These are phyloP conservation scores for Rhingia campestris DNA, from an alignment of 2,888 invertebrate species.

Conservation along the genomic window DNA sequence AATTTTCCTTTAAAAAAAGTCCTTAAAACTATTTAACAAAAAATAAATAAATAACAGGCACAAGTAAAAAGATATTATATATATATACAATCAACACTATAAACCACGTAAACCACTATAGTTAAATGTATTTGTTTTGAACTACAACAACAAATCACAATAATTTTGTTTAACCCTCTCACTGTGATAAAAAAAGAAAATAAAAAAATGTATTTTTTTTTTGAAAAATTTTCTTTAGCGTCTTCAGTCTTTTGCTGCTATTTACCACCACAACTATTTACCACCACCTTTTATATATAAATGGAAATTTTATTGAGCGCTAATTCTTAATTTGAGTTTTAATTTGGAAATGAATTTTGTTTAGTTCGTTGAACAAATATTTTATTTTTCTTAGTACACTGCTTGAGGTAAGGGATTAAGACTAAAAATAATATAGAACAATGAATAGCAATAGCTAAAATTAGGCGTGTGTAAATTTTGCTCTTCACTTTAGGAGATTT, in stretches of 20 bases:
- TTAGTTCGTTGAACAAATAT: constrained; percentile 19
- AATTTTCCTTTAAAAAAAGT: constrained; percentile 50
- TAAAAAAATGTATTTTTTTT: constrained; percentile 39
- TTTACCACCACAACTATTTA: constrained; percentile 49
- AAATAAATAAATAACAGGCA: constrained; percentile 55
- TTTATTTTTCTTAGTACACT: constrained; percentile 38
- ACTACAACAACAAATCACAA: constrained; percentile 60
- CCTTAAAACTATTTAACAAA: constrained; percentile 57
- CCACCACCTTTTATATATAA: constrained; percentile 57
- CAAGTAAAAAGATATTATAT: constrained; percentile 64
- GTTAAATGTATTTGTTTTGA: constrained; percentile 26
- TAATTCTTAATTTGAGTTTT: constrained; percentile 20
- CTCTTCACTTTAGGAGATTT: background rate
- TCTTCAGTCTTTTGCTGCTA: constrained; percentile 65
- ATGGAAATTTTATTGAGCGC: constrained; percentile 11
- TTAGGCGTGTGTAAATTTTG: constrained; percentile 31
- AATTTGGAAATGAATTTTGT: constrained; percentile 32
- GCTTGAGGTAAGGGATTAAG: constrained; percentile 51
- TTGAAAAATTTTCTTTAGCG: constrained; percentile 41
- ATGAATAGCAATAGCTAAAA: background rate
- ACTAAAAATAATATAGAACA: background rate
- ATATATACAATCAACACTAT: constrained; percentile 63
- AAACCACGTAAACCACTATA: constrained; percentile 64
- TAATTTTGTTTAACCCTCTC: constrained; percentile 40
- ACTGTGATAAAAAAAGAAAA: constrained; percentile 22